These are phyloP conservation scores for Chitala chitala DNA, from an alignment of 2,113 vertebrate species.

Conservation along the genomic window DNA sequence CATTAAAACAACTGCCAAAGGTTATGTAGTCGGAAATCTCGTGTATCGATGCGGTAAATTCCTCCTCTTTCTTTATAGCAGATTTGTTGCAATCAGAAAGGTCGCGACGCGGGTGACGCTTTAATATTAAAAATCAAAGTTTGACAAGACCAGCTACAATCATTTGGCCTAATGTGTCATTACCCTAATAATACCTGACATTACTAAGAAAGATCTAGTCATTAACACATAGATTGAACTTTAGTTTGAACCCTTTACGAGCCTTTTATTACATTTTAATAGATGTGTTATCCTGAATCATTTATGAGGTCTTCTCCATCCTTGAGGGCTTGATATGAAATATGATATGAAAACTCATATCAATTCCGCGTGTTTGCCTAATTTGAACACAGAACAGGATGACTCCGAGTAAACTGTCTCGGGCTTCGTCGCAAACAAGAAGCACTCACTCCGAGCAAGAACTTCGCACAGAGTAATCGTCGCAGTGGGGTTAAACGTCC, in stretches of 20 bases:
- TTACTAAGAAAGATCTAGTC: conserved; percentile 19
- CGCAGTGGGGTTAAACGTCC: no score
- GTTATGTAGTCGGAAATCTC: neutral
- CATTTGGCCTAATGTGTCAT: conserved; percentile 17
- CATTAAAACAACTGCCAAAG: neutral
- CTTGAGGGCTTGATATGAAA: conserved; percentile 6
- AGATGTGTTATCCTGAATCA: conserved; percentile 22
- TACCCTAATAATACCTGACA: conserved; percentile 19
- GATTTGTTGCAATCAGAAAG: conserved; percentile 3
- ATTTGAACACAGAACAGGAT: neutral
- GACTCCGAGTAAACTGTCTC: neutral
- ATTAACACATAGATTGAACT: conserved; percentile 24
- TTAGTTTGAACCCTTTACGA: conserved; percentile 8
- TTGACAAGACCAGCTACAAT: conserved; percentile 17
- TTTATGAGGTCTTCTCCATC: conserved; percentile 3
- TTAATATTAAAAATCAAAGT: conserved; percentile 12
- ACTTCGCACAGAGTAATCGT: no score
- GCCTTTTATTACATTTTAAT: conserved; percentile 20
- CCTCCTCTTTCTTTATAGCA: neutral
- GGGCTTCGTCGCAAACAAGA: neutral
- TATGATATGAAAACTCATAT: neutral
- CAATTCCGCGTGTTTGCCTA: conserved; percentile 11
- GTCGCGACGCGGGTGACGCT: conserved; percentile 1
- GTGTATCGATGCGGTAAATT: neutral
- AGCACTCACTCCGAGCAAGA: neutral